Percentiles rank a stretch among this genome's conserved stretches.
Evolutionary conservation across 2,888 invertebrate species (phyloP).

Genomic region (Lepidonotus clava): DNA sequence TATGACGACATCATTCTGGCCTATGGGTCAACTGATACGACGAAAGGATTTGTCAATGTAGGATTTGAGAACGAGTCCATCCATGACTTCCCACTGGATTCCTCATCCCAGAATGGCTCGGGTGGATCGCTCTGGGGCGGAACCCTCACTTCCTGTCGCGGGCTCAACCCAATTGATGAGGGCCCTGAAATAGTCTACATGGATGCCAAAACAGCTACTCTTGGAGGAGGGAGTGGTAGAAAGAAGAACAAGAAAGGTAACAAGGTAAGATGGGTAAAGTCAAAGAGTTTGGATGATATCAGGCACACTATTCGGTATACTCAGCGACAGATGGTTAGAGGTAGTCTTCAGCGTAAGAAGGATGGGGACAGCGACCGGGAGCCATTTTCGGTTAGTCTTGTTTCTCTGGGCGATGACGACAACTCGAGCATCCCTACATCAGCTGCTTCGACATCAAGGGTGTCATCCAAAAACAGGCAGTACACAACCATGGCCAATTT

Average conservation of each 20-base stretch:
- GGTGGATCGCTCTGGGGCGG: slow-evolving; percentile 4
- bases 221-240: not conserved
- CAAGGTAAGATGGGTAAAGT: slow-evolving; percentile 36
- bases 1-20: slow-evolving; percentile 57
- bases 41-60: slow-evolving; percentile 11
- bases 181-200: slow-evolving; percentile 51
- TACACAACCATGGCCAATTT: not conserved
- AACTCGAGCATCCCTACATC: not conserved
- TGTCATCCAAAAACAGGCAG: not conserved
- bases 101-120: not conserved
- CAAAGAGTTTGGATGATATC: slow-evolving; percentile 54
- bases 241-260: not conserved
- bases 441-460: not conserved
- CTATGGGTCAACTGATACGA: slow-evolving; percentile 40
- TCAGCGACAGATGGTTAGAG: not conserved
- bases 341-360: not conserved
- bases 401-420: not conserved
- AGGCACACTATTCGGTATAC: slow-evolving; percentile 32
- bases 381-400: not conserved
- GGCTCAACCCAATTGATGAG: slow-evolving; percentile 52
- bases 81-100: slow-evolving; percentile 29
- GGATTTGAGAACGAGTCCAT: slow-evolving; percentile 45
- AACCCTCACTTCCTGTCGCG: slow-evolving; percentile 31
- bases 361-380: not conserved
- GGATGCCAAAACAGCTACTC: slow-evolving; percentile 27